Percentiles rank a stretch among this genome's conserved stretches.
phyloP scores from a whole-genome alignment of 1,140 invertebrate genomes.

The Copidosoma floridanum region DNA sequence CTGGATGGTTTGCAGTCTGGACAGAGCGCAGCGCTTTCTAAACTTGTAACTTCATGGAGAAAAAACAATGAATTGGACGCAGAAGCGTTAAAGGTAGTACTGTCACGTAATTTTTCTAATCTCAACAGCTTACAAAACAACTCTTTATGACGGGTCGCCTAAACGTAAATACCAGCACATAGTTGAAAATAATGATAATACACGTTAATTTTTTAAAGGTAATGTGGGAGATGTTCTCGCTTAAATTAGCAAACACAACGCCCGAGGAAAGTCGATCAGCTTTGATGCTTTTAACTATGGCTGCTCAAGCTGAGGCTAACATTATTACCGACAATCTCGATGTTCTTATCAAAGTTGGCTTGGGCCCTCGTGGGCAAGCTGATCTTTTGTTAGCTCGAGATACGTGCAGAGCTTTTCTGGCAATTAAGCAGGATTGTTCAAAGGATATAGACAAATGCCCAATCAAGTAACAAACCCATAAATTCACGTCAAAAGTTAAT shows the following conservation, averaged over 20 bases:
- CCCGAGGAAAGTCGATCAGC: conserved; percentile 68
- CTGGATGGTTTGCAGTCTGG: conserved; percentile 60
- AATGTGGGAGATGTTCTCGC: conserved; percentile 78
- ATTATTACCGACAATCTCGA: conserved; percentile 63
- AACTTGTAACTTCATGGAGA: conserved; percentile 68
- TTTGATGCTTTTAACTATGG: conserved; percentile 73
- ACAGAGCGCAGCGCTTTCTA: conserved; percentile 69
- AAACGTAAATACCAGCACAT: too few species aligned
- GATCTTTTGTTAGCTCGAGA: conserved; percentile 61
- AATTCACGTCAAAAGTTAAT: neutral
- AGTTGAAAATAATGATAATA: neutral
- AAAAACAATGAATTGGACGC: conserved; percentile 61
- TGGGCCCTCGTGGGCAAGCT: conserved; percentile 55
- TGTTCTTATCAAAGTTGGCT: conserved; percentile 59
- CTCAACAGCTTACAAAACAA: neutral
- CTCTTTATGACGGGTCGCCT: neutral
- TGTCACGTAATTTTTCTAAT: conserved; percentile 14
- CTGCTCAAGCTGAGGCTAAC: conserved; percentile 58
- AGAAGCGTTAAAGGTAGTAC: conserved; percentile 52
- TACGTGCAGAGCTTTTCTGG: conserved; percentile 61
- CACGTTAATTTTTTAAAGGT: conserved; percentile 57
- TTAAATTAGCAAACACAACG: conserved; percentile 70
- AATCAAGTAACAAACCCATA: conserved; percentile 36
- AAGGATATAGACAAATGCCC: conserved; percentile 35
- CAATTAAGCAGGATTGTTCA: conserved; percentile 47